Evolutionary conservation across 92 coral and sea anemone species (phyloP), one percentile per base, ranked within the genome.

Genomic region (Porites evermanni): DNA sequence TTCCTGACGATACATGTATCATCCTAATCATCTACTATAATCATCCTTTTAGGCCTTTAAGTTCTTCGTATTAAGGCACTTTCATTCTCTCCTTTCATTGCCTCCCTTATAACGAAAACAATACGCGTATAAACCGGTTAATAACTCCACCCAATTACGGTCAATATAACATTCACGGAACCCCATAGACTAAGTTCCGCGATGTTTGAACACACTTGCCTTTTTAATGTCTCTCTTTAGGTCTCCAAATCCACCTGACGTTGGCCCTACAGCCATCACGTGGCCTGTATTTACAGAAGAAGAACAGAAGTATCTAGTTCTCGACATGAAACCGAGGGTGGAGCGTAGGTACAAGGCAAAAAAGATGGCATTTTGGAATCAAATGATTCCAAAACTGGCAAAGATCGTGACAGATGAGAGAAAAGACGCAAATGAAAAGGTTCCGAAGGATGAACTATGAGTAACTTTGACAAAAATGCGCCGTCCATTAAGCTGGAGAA

Each of bases 361-460:
- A 24, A 73, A 65, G 65, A 65, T 81, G 13, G 81, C 90, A 51
- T 80, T 87, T 75, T 87, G 90, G 90, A 87, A 87, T 54, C 74
- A 80, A 26, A n/a, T 87, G 12, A 51, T 73, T 11, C 76, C 90
- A 2, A 79, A 79, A 50, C 5, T 86, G 16, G 17, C 16, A 0
- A 26, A 84, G 32, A 51, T 70, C 1, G 6, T 12, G 11, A n/a
- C 12, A 24, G 47, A 58, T 32, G 38, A 70, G 20, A 29, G 13
- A 32, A 16, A 5, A 14, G 23, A 4, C 12, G 32, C 17, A 0
- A 60, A 29, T 54, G 38, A 81, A 44, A 20, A 38, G 20, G 38
- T 13, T 18, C 26, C 44, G 58, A 81, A 70, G 69, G 78, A 81
- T 70, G 85, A 81, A 53, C 21, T 81, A 56, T 70, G 58, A 53